These are phyloP conservation scores for Hyperoplus immaculatus DNA, from an alignment of 2,797 vertebrate species.

Conservation along the genomic window DNA sequence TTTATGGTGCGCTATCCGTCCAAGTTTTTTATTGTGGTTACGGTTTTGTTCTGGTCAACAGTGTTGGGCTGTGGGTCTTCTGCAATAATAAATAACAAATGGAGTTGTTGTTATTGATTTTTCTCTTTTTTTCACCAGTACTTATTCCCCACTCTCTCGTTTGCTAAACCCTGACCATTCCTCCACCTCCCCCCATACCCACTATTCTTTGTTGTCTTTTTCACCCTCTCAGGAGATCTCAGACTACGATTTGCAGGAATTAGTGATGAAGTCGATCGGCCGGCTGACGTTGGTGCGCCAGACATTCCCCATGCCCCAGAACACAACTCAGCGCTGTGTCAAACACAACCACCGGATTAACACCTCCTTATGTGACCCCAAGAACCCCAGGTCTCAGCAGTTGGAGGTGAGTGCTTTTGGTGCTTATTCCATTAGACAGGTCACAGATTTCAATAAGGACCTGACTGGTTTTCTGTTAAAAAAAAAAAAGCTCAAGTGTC, in stretches of 20 bases:
- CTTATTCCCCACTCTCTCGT: not conserved
- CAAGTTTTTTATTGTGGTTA: not conserved
- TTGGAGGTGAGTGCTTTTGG: slow-evolving; percentile 89
- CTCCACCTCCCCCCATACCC: slow-evolving; percentile 1
- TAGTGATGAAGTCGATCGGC: slow-evolving; percentile 97
- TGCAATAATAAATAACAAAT: not conserved
- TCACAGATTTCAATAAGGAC: slow-evolving; percentile 1
- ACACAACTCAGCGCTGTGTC: slow-evolving; percentile 94
- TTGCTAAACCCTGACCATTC: slow-evolving; percentile 8
- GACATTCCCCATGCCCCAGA: slow-evolving; percentile 96
- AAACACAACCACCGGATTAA: slow-evolving; percentile 98
- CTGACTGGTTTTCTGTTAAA: not conserved
- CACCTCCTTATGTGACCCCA: slow-evolving; percentile 95
- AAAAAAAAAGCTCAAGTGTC: not conserved
- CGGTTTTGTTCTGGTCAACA: slow-evolving; percentile 2
- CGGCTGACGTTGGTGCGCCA: slow-evolving; percentile 96
- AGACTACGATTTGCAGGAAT: slow-evolving; percentile 94
- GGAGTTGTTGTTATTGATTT: slow-evolving; percentile 20
- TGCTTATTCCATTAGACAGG: not conserved
- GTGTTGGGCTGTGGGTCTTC: not conserved
- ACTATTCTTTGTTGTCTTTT: not conserved
- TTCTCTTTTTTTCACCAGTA: not conserved
- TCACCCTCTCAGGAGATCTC: slow-evolving; percentile 90
- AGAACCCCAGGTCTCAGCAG: slow-evolving; percentile 93
- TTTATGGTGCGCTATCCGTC: not conserved